These are phyloP conservation scores for Strigamia transsilvanica DNA, from an alignment of 2,888 invertebrate species.

Conservation along the genomic window DNA sequence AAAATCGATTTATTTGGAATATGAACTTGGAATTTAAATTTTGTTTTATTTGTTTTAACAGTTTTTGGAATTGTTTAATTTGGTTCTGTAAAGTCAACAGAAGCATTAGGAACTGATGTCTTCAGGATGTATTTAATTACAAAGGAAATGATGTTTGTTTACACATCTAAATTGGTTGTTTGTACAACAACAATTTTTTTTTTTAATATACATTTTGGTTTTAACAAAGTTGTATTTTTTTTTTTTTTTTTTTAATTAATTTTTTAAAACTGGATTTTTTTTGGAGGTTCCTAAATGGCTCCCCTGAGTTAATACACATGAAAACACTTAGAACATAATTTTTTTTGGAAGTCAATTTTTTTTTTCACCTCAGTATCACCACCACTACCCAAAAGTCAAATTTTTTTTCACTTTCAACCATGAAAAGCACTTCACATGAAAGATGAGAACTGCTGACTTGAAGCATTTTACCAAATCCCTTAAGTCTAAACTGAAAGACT, in stretches of 20 bases:
- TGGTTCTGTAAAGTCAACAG: too few species aligned
- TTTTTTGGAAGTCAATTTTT: not conserved
- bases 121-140: too few species aligned
- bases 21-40: too few species aligned
- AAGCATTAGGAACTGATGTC: too few species aligned
- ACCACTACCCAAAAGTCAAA: slow-evolving; percentile 10
- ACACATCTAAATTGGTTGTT: too few species aligned
- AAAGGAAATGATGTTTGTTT: too few species aligned
- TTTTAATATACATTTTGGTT: too few species aligned
- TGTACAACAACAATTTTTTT: too few species aligned
- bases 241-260: not conserved
- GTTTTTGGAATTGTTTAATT: too few species aligned
- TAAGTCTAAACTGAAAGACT: slow-evolving; percentile 16
- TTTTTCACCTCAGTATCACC: not conserved
- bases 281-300: not conserved
- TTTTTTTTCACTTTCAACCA: slow-evolving; percentile 17
- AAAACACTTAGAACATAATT: slow-evolving; percentile 14
- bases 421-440: slow-evolving; percentile 25
- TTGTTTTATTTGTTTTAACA: too few species aligned
- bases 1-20: too few species aligned
- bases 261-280: not conserved
- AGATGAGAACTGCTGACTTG: slow-evolving; percentile 30
- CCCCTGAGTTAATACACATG: slow-evolving; percentile 11
- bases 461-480: slow-evolving; percentile 20
- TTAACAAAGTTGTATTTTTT: not conserved